Evolutionary conservation across 2,797 vertebrate species (phyloP), one percentile per base, ranked within the genome.

Genomic region (Prionace glauca): DNA sequence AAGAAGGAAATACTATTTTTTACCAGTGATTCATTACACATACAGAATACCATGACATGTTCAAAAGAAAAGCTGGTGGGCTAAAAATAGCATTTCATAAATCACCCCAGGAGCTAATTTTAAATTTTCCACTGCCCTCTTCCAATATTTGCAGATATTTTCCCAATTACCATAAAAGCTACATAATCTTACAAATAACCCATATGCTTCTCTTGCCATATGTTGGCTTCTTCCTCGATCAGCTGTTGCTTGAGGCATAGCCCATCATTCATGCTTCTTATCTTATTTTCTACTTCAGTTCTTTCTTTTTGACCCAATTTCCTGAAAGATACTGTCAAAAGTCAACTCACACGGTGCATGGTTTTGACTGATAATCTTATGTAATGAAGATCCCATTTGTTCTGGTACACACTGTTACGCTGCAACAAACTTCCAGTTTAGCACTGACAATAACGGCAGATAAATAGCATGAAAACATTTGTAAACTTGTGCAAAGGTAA

Each of bases 121-220:
- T 95, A 77, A 29, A 16, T 95, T 95, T 50, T 56, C 69, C 69
- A 94, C 93, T 24, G 71, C 14, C 41, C 90, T 22, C 22, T 7
- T 8, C 22, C 90, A 69, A 60, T 12, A n/a, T 95, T n/a, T 95
- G 71, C 71, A 95, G 93, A 95, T 56, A 60, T 95, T 69, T 90
- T 69, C 8, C 71, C 93, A 95, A 95, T 95, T 77, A 95, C 26
- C 71, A 72, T 95, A 50, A 77, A 95, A 95, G 16, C 93, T 18
- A 77, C 71, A 60, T 74, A 95, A 95, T 32, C 71, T 56, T n/a
- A 65, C 93, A 95, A 95, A 71, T 95, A 74, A 60, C 62, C 81
- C 93, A 97, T 97, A 97, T 98, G 98, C 96, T 97, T 98, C 96
- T 97, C 97, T 96, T 97, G 97, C 97, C 97, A 98, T 95, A 97